phyloP scores from a whole-genome alignment of 37 sponge, comb jelly and placozoan species.

The Ephydatia muelleri region DNA sequence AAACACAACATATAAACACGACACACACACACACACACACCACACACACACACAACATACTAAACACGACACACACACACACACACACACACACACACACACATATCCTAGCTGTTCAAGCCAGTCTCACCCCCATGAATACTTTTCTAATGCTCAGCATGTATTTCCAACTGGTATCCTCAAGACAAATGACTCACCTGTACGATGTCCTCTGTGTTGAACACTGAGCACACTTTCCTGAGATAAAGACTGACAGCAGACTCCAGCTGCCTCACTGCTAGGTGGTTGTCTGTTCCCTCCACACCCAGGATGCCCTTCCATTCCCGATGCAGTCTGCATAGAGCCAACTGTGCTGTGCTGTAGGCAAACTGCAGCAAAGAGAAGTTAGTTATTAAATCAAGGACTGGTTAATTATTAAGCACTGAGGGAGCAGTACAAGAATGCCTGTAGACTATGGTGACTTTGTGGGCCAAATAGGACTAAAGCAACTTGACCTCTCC shows the following conservation, averaged over 20 bases:
- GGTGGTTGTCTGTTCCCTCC: slow-evolving; percentile 11
- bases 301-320: slow-evolving; percentile 39
- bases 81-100: neutral
- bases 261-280: slow-evolving; percentile 52
- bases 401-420: neutral
- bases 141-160: too few species aligned
- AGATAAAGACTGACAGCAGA: slow-evolving; percentile 55
- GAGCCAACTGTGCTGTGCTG: neutral
- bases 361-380: slow-evolving; percentile 39
- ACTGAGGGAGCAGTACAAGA: too few species aligned
- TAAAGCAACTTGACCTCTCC: too few species aligned
- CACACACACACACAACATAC: too few species aligned
- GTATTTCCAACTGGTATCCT: too few species aligned
- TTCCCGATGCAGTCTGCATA: slow-evolving; percentile 32
- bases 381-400: neutral
- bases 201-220: slow-evolving; percentile 10
- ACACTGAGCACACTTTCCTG: slow-evolving; percentile 16
- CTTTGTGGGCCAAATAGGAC: too few species aligned
- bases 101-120: too few species aligned
- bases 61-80: too few species aligned
- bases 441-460: too few species aligned
- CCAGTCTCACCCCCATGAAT: too few species aligned
- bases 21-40: too few species aligned
- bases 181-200: slow-evolving; percentile 21
- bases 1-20: neutral